Base-by-base conservation (phyloP, 92 coral and sea anemone genomes). In the Epizoanthus rinbou region DNA sequence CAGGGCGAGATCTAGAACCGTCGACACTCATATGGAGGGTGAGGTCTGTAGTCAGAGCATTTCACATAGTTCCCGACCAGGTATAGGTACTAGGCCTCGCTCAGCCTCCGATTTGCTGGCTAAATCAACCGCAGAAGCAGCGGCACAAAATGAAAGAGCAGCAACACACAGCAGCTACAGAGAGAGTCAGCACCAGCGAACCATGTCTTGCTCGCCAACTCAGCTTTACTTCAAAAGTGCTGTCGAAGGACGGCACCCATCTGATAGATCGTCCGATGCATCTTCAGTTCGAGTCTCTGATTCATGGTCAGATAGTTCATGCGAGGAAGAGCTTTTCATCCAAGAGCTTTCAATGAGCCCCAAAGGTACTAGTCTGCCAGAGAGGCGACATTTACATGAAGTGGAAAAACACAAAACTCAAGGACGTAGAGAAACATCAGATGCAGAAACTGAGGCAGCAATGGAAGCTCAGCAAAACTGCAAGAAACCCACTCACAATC, bases 221-320 rank as follows among this genome's bases (percentile, higher is more conserved):
- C 23, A 66, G 53, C 57, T 54, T 17, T 69, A 41, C 73, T 72
- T 56, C 47, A 80, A 72, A 15, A 15, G 41, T 39, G 17, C 37
- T 57, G 76, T 41, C 25, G 80, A 83, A 35, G 54, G 76, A 47
- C 80, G 79, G 56, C 63, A 88, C n/a, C 45, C 74, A 13, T 91
- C 94, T 41, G 92, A 91, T 60, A 74, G 84, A 28, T 89, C 87
- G 5, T 93, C 94, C 65, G 95, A 93, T 37, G 81, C 86, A 41
- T 84, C 86, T 57, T 91, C 94, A 10, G 67, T 84, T 33, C 86
- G 84, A 11, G 80, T 89, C 64, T 91, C 97, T 57, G 97, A 93
- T 63, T 91, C 91, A 2, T 89, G 93, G 74, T 93, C 97, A 19
- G 94, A 86, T 73, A 88, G 97, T 64, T 93, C 97, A 39, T 87